Evolutionary conservation across 2,888 invertebrate genomes (phyloP).

Genomic region (Sesia apiformis): DNA sequence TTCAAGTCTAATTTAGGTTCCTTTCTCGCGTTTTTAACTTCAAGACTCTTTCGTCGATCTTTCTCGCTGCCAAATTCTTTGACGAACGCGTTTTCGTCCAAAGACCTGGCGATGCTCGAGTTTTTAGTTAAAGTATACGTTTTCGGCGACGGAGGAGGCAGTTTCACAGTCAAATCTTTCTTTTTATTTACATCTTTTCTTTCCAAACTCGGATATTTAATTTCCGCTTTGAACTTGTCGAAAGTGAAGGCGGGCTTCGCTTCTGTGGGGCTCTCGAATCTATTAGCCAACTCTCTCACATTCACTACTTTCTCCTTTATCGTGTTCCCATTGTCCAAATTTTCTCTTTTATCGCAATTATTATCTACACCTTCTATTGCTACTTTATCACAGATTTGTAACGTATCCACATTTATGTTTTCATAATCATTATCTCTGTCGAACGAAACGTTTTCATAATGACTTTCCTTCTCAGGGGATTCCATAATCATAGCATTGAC

Average conservation of each 20-base stretch:
- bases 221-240: slow-evolving; percentile 59
- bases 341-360: slow-evolving; percentile 24
- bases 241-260: slow-evolving; percentile 74
- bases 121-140: slow-evolving; percentile 74
- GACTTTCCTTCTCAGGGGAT: slow-evolving; percentile 38
- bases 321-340: slow-evolving; percentile 45
- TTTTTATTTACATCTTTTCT: slow-evolving; percentile 34
- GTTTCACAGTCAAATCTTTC: slow-evolving; percentile 33
- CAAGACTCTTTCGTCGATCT: slow-evolving; percentile 76
- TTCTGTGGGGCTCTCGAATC: slow-evolving; percentile 78
- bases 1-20: slow-evolving; percentile 71
- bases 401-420: slow-evolving; percentile 48
- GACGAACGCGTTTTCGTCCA: slow-evolving; percentile 83
- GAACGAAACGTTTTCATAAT: slow-evolving; percentile 51
- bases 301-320: slow-evolving; percentile 25
- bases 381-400: slow-evolving; percentile 48
- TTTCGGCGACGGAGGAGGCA: slow-evolving; percentile 78
- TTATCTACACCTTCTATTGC: slow-evolving; percentile 20
- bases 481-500: slow-evolving; percentile 76
- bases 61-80: slow-evolving; percentile 76
- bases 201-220: slow-evolving; percentile 51
- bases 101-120: slow-evolving; percentile 77
- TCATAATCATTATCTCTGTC: slow-evolving; percentile 43
- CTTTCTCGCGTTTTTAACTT: slow-evolving; percentile 76
- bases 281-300: slow-evolving; percentile 77